Evolutionary conservation across 2,113 vertebrate genomes (phyloP).

Genomic region (Syrmaticus mikado): DNA sequence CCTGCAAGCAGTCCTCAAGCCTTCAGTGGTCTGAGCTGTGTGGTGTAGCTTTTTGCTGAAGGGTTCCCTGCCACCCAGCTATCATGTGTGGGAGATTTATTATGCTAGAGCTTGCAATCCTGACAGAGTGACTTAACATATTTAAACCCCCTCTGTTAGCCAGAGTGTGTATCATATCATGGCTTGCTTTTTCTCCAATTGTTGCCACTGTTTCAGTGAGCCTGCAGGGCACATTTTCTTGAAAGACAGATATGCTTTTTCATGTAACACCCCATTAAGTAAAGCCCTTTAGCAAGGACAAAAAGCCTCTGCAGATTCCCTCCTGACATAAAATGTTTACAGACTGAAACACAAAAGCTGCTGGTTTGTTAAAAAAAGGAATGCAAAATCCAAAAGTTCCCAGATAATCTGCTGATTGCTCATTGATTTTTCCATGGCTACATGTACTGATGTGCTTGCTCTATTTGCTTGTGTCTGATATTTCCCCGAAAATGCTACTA

Average conservation of each 20-base stretch:
- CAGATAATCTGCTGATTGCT: not conserved
- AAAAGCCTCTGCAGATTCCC: slow-evolving; percentile 30
- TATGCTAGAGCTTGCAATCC: not conserved
- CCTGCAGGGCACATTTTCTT: not conserved
- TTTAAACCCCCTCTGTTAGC: slow-evolving; percentile 8
- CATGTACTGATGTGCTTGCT: not conserved
- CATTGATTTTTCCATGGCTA: not conserved
- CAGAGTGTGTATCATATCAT: not conserved
- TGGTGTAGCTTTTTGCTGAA: not conserved
- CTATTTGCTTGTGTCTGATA: slow-evolving; percentile 2
- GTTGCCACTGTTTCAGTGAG: slow-evolving; percentile 11
- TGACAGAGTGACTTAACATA: not conserved
- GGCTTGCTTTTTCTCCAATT: slow-evolving; percentile 7
- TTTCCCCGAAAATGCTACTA: not conserved
- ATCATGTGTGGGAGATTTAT: not conserved
- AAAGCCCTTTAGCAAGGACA: slow-evolving; percentile 65
- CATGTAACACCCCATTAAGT: slow-evolving; percentile 56
- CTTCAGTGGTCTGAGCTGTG: not conserved
- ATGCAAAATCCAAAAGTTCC: not conserved
- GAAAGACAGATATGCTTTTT: slow-evolving; percentile 50
- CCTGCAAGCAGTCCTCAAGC: not conserved
- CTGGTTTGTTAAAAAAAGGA: not conserved
- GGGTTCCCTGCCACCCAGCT: not conserved
- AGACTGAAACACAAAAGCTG: not conserved
- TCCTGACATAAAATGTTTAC: slow-evolving; percentile 10